Evolutionary conservation across 2,888 invertebrate species (phyloP), one percentile per base, ranked within the genome.

Genomic region (Yponomeuta plumbellus): DNA sequence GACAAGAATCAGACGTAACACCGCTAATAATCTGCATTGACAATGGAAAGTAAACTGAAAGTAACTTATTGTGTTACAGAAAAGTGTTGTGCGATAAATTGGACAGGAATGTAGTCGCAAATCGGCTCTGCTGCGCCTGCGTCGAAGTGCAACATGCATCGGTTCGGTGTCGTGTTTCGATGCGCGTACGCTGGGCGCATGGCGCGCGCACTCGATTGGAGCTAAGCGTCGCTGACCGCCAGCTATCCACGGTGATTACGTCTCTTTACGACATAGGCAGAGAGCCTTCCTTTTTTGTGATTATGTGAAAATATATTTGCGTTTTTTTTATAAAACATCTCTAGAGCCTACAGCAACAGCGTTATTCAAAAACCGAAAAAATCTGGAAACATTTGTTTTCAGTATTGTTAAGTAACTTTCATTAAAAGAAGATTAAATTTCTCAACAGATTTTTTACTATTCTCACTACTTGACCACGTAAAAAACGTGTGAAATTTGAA

Each of bases 191-290:
- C 75, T 71, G 71, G 73, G 75, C 84, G 85, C 76, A 83, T 83
- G 84, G 80, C 79, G 82, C 77, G 85, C 76, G 80, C 85, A 85
- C 69, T 85, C 78, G 74, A 72, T 81, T 81, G 85, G 76, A 76
- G 72, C 75, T 68, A 81, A 86, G 85, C 85, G 79, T 84, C 79
- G 82, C 26, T 13, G 59, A 66, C 34, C 17, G 26, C 58, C 21
- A 11, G 52, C 52, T 17, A 13, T 52, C 44, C 1, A 17, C 3
- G 44, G 17, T 5, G 17, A 52, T 52, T 52, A 52, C 5, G 44
- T 17, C 1, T 52, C 2, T 52, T 17, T 34, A 34, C 34, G 5
- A 34, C 34, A 34, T 8, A 34, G 34, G 34, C 34, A 34, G 26
- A 26, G 5, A 34, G 34, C 1, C 8, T 8, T 8, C 8, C 8